Evolutionary conservation across 2,888 invertebrate genomes (phyloP).

Genomic region (Himalopsyche tibetana): DNA sequence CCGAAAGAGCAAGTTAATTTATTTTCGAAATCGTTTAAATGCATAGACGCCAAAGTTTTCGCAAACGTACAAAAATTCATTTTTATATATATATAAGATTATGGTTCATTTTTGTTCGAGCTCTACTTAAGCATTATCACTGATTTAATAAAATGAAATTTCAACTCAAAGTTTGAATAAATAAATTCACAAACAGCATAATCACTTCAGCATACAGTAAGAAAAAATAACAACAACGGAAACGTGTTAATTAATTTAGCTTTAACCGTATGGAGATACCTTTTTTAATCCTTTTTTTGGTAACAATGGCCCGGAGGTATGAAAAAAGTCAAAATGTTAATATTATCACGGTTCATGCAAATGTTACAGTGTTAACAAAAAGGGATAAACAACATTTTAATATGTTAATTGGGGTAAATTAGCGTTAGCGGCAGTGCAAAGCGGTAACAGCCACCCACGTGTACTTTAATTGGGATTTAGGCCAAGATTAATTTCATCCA

Average conservation of each 20-base stretch:
- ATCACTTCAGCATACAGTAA: conserved; percentile 37
- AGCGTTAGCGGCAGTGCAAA: conserved; percentile 32
- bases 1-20: too few relatives aligned
- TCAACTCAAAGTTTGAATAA: neutral
- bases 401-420: conserved; percentile 52
- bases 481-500: conserved; percentile 44
- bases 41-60: too few relatives aligned
- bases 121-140: neutral
- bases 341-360: conserved; percentile 45
- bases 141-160: conserved; percentile 8
- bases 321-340: conserved; percentile 34
- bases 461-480: conserved; percentile 50
- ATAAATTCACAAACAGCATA: conserved; percentile 28
- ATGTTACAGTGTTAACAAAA: conserved; percentile 43
- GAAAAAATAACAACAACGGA: conserved; percentile 39
- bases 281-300: conserved; percentile 41
- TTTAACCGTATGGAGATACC: conserved; percentile 42
- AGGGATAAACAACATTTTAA: conserved; percentile 47
- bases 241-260: conserved; percentile 42
- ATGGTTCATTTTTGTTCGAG: neutral
- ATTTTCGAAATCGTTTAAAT: too few relatives aligned
- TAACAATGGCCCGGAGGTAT: conserved; percentile 34
- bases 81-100: neutral
- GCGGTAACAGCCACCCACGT: conserved; percentile 45
- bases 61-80: too few relatives aligned